Evolutionary conservation across 2,888 invertebrate genomes (phyloP), one percentile per base, ranked within the genome.

Genomic region (Metopia argyrocephala): DNA sequence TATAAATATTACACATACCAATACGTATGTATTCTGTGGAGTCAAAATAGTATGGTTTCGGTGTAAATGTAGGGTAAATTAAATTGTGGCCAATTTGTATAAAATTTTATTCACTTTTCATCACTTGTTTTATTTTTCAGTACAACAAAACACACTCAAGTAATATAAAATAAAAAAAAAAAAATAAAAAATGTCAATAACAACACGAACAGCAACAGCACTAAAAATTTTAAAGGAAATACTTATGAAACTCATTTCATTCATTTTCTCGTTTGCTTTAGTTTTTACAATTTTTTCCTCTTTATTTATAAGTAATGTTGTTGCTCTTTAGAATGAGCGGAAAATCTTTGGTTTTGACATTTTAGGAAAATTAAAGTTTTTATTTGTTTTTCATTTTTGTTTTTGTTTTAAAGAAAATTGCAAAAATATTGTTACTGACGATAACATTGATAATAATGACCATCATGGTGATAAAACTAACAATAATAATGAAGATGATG

Each of bases 311-410:
- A 48, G n/a, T 56, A n/a, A 57, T 64, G 45, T 56, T 66, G n/a
- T 45, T 27, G 38, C 27, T 45, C 54, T n/a, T n/a, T 52, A 5
- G 54, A 45, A 38, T 4, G 56, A 68, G 62, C 52, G 76, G 38
- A 70, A 78, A 64, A 75, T 75, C 48, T 70, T 75, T 81, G 78
- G 54, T 65, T 78, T 74, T 78, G 81, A 70, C 81, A 74, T 78
- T 78, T 81, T 70, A 66, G 65, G 38, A 62, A 70, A 62, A 70
- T 70, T 70, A 66, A 76, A 65, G 38, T 76, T 78, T 38, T 38
- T 38, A 38, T 38, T 38, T 38, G 15, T 38, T 38, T 15, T 4
- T 38, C 38, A 12, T 4, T 9, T 38, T 15, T 31, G 12, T 62
- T 23, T 20, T 75, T 68, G 66, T 78, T 56, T 76, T 76, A 52